Evolutionary conservation across 2,797 vertebrate genomes (phyloP), one percentile per base, ranked within the genome.

Genomic region (Enteromius mattozi): DNA sequence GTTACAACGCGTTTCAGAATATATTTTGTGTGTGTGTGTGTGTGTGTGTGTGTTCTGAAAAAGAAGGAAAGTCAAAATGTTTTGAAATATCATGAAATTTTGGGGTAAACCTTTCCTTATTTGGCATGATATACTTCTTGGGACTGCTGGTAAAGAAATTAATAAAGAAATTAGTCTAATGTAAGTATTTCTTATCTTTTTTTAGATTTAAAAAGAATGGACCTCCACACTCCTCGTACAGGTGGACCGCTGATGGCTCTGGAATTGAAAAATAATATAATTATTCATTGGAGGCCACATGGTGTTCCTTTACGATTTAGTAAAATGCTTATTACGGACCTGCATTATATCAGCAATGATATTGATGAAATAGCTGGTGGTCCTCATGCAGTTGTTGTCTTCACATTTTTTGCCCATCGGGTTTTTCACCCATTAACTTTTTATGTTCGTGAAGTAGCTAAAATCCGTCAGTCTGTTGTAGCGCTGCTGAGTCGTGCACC

Each of bases 231-330:
- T 76, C 47, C 47, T 33, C 30, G 9, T 51, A 13, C 8, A 14
- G 33, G 47, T 56, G 74, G 74, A n/a, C 74, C 74, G 4, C 49
- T 71, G 19, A 45, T 71, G 69, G 69, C 69, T n/a, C 40, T 71
- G 21, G 69, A 71, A 6, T 1, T 71, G 69, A 27, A 45, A 16
- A 71, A 71, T 24, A 70, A 70, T 6, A 37, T 70, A 8, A 42
- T 70, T 24, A 17, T 70, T 37, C 68, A 70, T 35, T 71, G 69
- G 69, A 71, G 40, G n/a, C n/a, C 69, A 42, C 69, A 76, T 2
- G 19, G 74, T 2, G 47, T 74, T 74, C 45, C 71, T 30, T 21
- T 74, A 16, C 6, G 71, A 1, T 47, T 51, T 74, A 1, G 3
- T 27, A 49, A 74, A 51, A 5, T 47, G 42, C 42, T 2, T 3